Conservation (phyloP, 2,797 vertebrate genomes). For the Hemitrygon akajei region DNA sequence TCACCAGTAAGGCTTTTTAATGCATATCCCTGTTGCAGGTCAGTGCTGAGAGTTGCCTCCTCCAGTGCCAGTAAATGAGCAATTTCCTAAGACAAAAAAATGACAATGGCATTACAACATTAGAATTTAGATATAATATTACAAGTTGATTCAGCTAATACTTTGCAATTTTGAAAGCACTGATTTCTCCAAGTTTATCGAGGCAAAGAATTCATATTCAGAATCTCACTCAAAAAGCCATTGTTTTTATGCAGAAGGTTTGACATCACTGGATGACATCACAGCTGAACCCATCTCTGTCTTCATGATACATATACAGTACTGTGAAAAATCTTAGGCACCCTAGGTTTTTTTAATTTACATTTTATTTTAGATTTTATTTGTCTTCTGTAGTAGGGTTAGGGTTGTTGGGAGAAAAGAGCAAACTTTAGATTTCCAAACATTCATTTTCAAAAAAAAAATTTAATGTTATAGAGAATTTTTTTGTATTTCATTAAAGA, state of each 20-base stretch:
- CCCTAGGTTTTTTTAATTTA: too few relatives aligned
- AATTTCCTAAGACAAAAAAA: constrained; percentile 73
- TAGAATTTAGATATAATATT: background rate
- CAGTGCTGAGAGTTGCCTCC: constrained; percentile 92
- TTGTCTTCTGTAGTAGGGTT: too few relatives aligned
- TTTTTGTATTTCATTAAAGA: too few relatives aligned
- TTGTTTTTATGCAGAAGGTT: background rate
- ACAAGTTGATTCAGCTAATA: background rate
- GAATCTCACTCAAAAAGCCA: background rate
- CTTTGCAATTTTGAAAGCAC: background rate
- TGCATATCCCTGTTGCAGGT: constrained; percentile 94
- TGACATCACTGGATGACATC: background rate
- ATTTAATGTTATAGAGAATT: too few relatives aligned
- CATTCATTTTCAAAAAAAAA: too few relatives aligned
- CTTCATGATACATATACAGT: background rate
- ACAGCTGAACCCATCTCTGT: background rate
- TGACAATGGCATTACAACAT: background rate
- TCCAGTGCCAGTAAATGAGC: constrained; percentile 89
- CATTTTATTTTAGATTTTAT: too few relatives aligned
- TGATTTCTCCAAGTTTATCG: background rate
- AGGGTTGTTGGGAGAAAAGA: too few relatives aligned
- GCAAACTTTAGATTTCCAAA: too few relatives aligned
- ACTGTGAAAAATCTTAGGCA: too few relatives aligned
- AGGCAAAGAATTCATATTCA: too few relatives aligned
- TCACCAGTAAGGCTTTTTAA: constrained; percentile 95